Conservation (phyloP, 2,797 vertebrate genomes). For the Amniataba percoides region DNA sequence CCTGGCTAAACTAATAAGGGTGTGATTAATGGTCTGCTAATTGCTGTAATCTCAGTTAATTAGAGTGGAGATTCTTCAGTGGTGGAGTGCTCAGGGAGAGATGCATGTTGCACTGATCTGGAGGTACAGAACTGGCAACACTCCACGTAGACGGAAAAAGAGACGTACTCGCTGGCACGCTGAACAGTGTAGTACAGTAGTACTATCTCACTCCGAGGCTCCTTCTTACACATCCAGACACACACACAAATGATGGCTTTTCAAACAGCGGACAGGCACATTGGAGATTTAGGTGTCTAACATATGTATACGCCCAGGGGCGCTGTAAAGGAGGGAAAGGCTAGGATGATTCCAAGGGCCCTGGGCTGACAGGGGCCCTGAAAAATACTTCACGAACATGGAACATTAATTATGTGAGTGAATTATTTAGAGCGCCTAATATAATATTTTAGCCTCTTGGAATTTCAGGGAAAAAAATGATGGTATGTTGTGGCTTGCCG, state of each 20-base stretch:
- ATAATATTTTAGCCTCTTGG: too few relatives aligned
- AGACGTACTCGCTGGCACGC: constrained; percentile 24
- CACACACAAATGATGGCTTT: constrained; percentile 14
- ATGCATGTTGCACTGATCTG: constrained; percentile 73
- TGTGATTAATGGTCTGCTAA: constrained; percentile 88
- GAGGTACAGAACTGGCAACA: constrained; percentile 65
- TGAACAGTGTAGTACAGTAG: constrained; percentile 17
- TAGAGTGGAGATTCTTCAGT: constrained; percentile 82
- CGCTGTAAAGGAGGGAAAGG: too few relatives aligned
- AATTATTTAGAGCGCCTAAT: too few relatives aligned
- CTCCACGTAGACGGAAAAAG: constrained; percentile 38
- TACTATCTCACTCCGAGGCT: constrained; percentile 34
- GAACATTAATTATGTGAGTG: too few relatives aligned
- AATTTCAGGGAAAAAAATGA: too few relatives aligned
- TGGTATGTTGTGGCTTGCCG: too few relatives aligned
- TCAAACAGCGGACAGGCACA: neutral
- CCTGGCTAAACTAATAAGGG: constrained; percentile 86
- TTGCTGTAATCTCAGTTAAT: constrained; percentile 87
- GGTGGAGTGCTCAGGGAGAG: constrained; percentile 72
- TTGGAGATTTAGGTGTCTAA: neutral
- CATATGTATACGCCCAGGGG: neutral
- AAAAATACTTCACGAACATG: too few relatives aligned
- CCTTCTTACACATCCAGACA: constrained; percentile 8
- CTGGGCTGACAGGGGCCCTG: too few relatives aligned
- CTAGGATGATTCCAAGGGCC: too few relatives aligned